These are phyloP conservation scores for Apomyelois bistriatella DNA, from an alignment of 2,888 invertebrate species.

Conservation along the genomic window DNA sequence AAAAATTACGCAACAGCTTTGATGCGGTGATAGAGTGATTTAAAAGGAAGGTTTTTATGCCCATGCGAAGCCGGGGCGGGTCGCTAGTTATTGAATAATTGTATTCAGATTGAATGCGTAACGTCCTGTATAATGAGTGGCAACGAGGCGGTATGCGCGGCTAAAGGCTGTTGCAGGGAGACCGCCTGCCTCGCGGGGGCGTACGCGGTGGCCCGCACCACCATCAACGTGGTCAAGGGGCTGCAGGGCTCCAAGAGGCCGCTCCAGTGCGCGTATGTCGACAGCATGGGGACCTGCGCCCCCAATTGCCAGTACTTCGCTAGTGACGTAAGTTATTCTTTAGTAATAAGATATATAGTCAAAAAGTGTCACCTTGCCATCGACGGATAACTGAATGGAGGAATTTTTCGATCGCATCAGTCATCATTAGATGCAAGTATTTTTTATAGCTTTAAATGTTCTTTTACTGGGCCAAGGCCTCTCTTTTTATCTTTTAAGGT, in stretches of 20 bases:
- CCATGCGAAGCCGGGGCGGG: too few species aligned
- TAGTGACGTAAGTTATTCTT: constrained; percentile 45
- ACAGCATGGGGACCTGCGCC: constrained; percentile 57
- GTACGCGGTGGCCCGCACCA: constrained; percentile 59
- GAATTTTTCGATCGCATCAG: too few species aligned
- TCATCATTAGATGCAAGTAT: too few species aligned
- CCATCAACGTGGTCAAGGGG: constrained; percentile 62
- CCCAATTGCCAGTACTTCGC: constrained; percentile 67
- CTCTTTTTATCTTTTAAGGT: too few species aligned
- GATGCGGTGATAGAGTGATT: too few species aligned
- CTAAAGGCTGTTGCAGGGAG: constrained; percentile 46
- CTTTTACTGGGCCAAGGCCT: too few species aligned
- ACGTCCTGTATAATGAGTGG: constrained; percentile 69
- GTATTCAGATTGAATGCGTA: constrained; percentile 56
- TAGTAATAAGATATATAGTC: too few species aligned
- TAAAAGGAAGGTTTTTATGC: too few species aligned
- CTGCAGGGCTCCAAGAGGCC: constrained; percentile 49
- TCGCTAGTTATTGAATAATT: not conserved
- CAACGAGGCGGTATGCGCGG: constrained; percentile 50
- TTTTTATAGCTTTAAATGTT: too few species aligned
- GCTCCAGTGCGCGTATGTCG: constrained; percentile 62
- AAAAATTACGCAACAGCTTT: too few species aligned
- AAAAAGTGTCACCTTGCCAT: too few species aligned
- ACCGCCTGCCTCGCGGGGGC: constrained; percentile 64
- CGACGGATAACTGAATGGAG: too few species aligned